These are phyloP conservation scores for Mustela lutreola DNA, from an alignment of 2,113 vertebrate species.

Conservation along the genomic window DNA sequence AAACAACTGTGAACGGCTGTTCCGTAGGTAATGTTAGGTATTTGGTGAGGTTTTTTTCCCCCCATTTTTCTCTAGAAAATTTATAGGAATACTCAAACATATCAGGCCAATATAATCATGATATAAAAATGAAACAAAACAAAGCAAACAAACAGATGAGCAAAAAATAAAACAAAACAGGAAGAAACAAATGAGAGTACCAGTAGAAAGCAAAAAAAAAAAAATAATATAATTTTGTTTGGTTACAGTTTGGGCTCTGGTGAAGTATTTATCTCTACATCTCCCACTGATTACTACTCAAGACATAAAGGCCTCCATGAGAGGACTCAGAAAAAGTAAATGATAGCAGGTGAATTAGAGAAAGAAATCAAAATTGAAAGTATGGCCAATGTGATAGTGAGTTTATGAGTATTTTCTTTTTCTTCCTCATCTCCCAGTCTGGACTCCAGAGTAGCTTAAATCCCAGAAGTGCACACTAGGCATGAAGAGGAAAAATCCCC, in stretches of 20 bases:
- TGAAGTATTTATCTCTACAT: neutral
- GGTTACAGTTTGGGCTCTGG: neutral
- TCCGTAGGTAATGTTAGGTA: neutral
- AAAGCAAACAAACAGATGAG: neutral
- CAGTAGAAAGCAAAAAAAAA: neutral
- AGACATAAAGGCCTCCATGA: neutral
- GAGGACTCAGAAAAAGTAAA: neutral
- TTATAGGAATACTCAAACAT: conserved; percentile 33
- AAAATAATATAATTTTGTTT: neutral
- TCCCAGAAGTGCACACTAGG: neutral
- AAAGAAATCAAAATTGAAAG: conserved; percentile 28
- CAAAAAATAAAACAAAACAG: neutral
- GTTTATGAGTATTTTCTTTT: neutral
- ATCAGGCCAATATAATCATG: neutral
- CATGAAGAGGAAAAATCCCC: neutral
- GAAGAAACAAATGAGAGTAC: neutral
- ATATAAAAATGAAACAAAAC: neutral
- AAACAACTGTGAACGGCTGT: neutral
- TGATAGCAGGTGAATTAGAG: neutral
- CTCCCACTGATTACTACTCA: neutral
- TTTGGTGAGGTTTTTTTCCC: neutral
- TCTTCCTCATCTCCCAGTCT: neutral
- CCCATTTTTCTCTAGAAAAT: neutral
- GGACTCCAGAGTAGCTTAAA: neutral
- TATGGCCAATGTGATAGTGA: neutral